Base-by-base conservation (phyloP, 1,140 invertebrate species). In the Episyrphus balteatus region DNA sequence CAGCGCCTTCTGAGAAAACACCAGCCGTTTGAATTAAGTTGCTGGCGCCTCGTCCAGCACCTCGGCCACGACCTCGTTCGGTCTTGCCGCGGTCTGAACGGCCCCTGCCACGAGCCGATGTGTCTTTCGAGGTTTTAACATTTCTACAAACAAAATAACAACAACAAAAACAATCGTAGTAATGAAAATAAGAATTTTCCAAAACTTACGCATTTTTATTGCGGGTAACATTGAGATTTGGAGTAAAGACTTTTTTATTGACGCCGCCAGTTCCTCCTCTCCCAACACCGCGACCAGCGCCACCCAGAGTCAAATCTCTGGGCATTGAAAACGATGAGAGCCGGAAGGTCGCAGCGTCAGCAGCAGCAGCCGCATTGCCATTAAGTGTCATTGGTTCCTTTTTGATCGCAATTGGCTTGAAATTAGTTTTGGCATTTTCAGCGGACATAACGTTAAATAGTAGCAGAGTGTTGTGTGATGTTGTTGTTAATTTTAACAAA, bases 301-400 rank as follows among this genome's bases (percentile, higher is more conserved):
- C 65, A 15, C 74, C 74, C 1, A 78, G 56, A 0, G 72, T 71
- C 9, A 77, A 58, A 50, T 78, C 75, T 42, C 75, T 59, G 0
- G 74, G 72, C 15, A 72, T 61, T 43, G 74, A 75, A 37, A 74
- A 66, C 2, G 72, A 71, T 12, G 71, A 57, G 34, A 74, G 55
- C 46, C 72, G 18, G 36, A 26, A n/a, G 64, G 19, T 6, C 59
- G 51, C n/a, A n/a, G n/a, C 1, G 50, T 46, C 53, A 61, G 55
- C 59, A 39, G 61, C 61, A 1, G 52, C n/a, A 39, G 17, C 37
- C 17, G 37, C 14, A 36, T 39, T 47, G n/a, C 45, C 41, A 11
- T 42, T 42, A 14, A 19, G 45, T 10, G 34, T 30, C 50, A 42
- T 11, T 41, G 32, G 44, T 55, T 32, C 21, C 3, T 42, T 54